Conservation (phyloP, 2,797 vertebrate species). For the Coregonus ussuriensis region DNA sequence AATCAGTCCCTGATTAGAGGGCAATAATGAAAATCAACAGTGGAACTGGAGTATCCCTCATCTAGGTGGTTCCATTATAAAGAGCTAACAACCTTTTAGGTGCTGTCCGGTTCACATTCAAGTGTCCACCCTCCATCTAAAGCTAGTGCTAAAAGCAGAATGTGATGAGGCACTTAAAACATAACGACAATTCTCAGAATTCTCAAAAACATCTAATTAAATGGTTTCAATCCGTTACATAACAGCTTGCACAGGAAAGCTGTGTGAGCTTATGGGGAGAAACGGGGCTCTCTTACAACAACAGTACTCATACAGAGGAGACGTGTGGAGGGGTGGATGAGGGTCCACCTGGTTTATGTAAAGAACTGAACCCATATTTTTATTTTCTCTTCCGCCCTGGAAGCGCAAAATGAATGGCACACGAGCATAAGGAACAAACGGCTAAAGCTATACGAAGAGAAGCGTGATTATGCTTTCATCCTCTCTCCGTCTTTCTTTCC, state of each 20-base stretch:
- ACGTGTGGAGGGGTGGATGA: background rate
- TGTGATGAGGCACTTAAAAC: background rate
- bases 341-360: constrained; percentile 21
- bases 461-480: constrained; percentile 13
- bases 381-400: background rate
- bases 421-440: too few relatives aligned
- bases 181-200: background rate
- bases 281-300: background rate
- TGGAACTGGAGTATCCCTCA: background rate
- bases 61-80: too few relatives aligned
- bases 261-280: background rate
- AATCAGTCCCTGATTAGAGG: background rate
- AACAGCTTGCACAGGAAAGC: background rate
- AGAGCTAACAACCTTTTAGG: background rate
- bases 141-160: too few relatives aligned
- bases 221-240: background rate
- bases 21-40: background rate
- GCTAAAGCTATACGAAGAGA: constrained; percentile 17
- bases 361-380: constrained; percentile 2
- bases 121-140: background rate
- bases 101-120: background rate
- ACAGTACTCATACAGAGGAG: constrained; percentile 9
- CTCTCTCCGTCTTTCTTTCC: background rate
- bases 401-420: too few relatives aligned
- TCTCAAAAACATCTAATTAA: background rate